Conservation (phyloP, 2,113 vertebrate species). For the Sapajus apella region DNA sequence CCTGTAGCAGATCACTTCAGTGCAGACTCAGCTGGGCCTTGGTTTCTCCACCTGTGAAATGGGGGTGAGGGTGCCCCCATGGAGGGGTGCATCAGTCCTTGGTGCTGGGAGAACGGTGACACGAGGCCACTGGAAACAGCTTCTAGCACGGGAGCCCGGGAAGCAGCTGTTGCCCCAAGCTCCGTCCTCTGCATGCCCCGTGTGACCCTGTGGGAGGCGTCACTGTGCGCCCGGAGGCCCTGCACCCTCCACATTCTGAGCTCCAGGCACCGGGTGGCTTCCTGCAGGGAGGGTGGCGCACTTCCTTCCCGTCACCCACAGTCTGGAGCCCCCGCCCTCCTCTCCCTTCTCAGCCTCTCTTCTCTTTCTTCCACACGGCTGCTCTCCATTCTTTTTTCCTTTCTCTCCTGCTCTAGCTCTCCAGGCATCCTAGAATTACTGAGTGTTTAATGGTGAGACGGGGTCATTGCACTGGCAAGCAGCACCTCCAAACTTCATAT, state of each 20-base stretch:
- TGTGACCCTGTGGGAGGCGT: too few relatives aligned
- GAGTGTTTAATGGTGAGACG: not conserved
- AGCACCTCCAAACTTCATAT: not conserved
- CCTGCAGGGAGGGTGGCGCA: rapidly evolving
- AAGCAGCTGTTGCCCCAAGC: too few relatives aligned
- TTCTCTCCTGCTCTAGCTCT: not conserved
- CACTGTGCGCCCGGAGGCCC: too few relatives aligned
- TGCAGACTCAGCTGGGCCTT: not conserved
- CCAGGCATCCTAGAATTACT: not conserved
- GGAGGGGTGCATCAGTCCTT: too few relatives aligned
- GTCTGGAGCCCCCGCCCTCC: too few relatives aligned
- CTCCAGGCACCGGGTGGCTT: too few relatives aligned
- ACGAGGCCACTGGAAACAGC: too few relatives aligned
- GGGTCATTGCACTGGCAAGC: not conserved
- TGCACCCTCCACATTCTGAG: too few relatives aligned
- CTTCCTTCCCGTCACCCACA: not conserved
- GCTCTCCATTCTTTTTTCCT: not conserved
- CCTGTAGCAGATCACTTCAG: not conserved
- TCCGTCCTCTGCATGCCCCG: too few relatives aligned
- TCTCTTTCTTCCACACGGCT: not conserved
- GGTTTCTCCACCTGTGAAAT: not conserved
- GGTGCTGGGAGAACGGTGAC: not conserved
- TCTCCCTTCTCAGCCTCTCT: not conserved
- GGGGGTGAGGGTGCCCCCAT: too few relatives aligned
- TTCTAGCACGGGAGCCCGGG: too few relatives aligned